phyloP scores from a whole-genome alignment of 2,888 invertebrate species.

The Cosmia trapezina region DNA sequence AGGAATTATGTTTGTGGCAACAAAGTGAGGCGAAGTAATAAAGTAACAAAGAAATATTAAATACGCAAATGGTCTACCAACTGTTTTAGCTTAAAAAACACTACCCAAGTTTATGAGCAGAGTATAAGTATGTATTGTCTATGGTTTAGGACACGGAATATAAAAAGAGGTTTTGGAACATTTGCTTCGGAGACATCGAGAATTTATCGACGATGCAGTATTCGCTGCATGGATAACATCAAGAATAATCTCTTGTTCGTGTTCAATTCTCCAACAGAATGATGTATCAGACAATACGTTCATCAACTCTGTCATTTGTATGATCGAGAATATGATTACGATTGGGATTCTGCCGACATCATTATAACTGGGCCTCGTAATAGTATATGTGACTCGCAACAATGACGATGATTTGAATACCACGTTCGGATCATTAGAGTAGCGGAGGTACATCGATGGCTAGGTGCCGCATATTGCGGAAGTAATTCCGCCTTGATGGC shows the following conservation, averaged over 20 bases:
- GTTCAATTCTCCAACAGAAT: conserved; percentile 18
- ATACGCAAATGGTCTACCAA: conserved; percentile 1
- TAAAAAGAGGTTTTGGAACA: background rate
- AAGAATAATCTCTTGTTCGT: conserved; percentile 16
- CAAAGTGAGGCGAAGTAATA: conserved; percentile 16
- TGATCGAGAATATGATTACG: conserved; percentile 32
- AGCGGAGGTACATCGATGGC: conserved; percentile 13
- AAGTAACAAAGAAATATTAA: conserved; percentile 32
- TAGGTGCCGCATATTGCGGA: conserved; percentile 51
- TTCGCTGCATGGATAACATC: background rate
- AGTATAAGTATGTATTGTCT: background rate
- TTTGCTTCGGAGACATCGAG: background rate
- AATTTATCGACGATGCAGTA: background rate
- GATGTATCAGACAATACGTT: conserved; percentile 15
- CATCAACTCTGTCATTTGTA: conserved; percentile 37
- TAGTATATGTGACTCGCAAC: conserved; percentile 33
- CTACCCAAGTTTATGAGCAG: background rate
- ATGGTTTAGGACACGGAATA: background rate
- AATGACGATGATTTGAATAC: conserved; percentile 52
- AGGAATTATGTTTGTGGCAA: conserved; percentile 17
- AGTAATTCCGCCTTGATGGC: conserved; percentile 54
- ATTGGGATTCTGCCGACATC: conserved; percentile 25
- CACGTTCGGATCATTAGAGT: conserved; percentile 45
- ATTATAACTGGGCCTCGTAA: conserved; percentile 48
- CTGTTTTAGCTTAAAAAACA: background rate